Base-by-base conservation (phyloP, 2,888 invertebrate species). In the Athalia cordata region DNA sequence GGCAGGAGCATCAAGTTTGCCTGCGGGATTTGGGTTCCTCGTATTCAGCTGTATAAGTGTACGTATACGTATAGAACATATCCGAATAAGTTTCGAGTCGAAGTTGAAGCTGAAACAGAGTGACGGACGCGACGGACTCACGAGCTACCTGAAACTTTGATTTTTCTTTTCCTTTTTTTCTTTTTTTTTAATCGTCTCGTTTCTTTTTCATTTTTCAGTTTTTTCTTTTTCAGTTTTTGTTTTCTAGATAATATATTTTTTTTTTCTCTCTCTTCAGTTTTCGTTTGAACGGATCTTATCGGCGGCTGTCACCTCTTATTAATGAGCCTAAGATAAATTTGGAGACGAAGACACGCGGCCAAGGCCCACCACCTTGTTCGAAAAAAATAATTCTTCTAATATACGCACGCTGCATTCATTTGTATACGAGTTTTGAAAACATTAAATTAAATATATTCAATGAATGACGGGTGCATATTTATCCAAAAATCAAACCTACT, bases 321-420 rank as follows among this genome's bases (percentile, higher is more conserved):
- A 85, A 85, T 85, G 85, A 86, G 83, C 78, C 79, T 78, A 80
- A 83, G 85, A 86, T 85, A 84, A 84, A 85, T 84, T 85, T 82
- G 78, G 81, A 79, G 85, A 83, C 81, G 83, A 29, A 29, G 82
- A 85, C 84, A 85, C 81, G 80, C 78, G 78, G 81, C 78, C 77
- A 13, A 47, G 57, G 72, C 15, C 62, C 8, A 8, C 29, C 13
- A 5, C 29, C 13, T 55, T 4, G 55, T 55, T 55, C n/a, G 29
- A 29, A 29, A 29, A 29, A 29, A n/a, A n/a, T n/a, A n/a, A 29
- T 29, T 29, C 29, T 29, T 29, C 2, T 2, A 29, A 1, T 29
- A 29, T 29, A 29, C 29, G 29, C 29, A 29, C 2, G 29, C 29
- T 29, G 29, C 29, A 29, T 29, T 29, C n/a, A n/a, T n/a, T n/a